Base-by-base conservation (phyloP, 2,113 vertebrate species). In the Mastomys coucha region DNA sequence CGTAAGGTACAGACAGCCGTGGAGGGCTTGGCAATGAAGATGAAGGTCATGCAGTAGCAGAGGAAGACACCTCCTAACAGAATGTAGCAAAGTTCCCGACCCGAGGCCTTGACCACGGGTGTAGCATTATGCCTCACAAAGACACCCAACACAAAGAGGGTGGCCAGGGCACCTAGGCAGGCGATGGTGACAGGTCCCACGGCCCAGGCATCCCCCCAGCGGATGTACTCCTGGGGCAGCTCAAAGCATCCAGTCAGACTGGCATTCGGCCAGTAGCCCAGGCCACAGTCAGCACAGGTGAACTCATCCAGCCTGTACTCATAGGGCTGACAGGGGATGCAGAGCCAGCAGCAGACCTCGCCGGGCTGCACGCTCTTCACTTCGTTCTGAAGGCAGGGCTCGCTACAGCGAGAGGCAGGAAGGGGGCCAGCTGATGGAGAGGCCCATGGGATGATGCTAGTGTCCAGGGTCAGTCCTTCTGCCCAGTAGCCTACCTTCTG, bases 301-400 rank as follows among this genome's bases (percentile, higher is more conserved):
- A 99, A 99, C 97, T 99, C 99, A 10, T 99, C 99, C 82, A 98
- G 98, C 91, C 99, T 98, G 97, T 99, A 99, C 97, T 99, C 99
- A 0, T 99, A 99, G 45, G 99, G 98, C 98, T 99, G 99, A 98
- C 99, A 99, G 20, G 99, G 99, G 84, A 99, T 99, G 97, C 99
- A 99, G 97, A 99, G 99, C 99, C 99, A 99, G 98, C 99, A 99
- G 98, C 99, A 99, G n/a, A 99, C 99, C 60, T 99, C 99, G 2
- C 99, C 99, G 0, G 99, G 99, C 98, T 99, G 99, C 99, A 99
- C 99, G 88, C 99, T 99, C 98, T 99, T 99, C 89, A 99, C 99
- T 97, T 99, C 99, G 0, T 99, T 99, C 98, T 99, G 99, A 97
- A 98, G 99, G 98, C 99, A 99, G 89, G 99, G 99, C 97, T 99